Evolutionary conservation across 2,888 invertebrate genomes (phyloP), one percentile per base, ranked within the genome.

Genomic region (Folsomia candida): DNA sequence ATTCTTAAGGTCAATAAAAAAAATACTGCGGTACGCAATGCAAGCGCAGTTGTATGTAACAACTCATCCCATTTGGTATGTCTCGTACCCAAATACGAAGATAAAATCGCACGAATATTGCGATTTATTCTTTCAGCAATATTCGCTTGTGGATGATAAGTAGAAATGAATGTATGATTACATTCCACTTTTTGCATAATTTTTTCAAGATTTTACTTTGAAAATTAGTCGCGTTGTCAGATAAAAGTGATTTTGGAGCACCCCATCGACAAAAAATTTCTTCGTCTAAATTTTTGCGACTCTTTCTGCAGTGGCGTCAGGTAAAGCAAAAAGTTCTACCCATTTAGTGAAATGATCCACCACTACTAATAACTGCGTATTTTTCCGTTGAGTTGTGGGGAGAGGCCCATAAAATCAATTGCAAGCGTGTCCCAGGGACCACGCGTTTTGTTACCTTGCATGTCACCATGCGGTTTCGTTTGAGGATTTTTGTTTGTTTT

Each of bases 81-180:
- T 4, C 51, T 29, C 0, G 11, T 9, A 9, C 25, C 60, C 9
- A 67, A 27, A 29, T 69, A 74, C 1, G 67, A 51, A 3, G 70
- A 22, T 0, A 76, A 14, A 37, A 74, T 74, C 0, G 70, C 51
- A 26, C 57, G 59, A 18, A 76, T 47, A 9, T 66, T 70, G 9
- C 70, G 6, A 57, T 78, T 75, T 0, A 72, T 62, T 1, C 78
- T 11, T 51, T 79, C 79, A 11, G 73, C 37, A 11, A 70, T 29
- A 57, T 79, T 78, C 1, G 70, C n/a, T 68, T 79, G 78, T 0
- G 77, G 72, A 24, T 76, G 73, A 58, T 78, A 78, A 3, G 70
- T 20, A 9, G 73, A 72, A 3, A 70, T 72, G 4, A 37, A 37
- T 2, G 24, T 27, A 9, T 76, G 70, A 14, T 71, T 68, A 73